phyloP scores from a whole-genome alignment of 1,140 invertebrate species.

The Achroia grisella region DNA sequence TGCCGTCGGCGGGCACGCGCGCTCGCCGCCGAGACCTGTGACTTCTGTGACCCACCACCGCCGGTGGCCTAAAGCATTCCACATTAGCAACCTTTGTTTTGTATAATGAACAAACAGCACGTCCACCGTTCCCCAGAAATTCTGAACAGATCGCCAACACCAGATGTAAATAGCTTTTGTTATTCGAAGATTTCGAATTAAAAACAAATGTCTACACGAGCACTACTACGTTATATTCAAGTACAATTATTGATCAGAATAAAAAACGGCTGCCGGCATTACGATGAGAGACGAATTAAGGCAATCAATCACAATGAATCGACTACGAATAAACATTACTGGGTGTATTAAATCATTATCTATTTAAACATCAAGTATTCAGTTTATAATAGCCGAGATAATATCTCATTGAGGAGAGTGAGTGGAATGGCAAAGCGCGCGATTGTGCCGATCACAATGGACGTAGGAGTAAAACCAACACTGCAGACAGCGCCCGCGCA shows the following conservation, averaged over 20 bases:
- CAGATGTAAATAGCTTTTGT: not conserved
- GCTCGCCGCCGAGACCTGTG: conserved; percentile 15
- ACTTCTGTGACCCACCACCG: conserved; percentile 38
- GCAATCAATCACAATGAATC: conserved; percentile 50
- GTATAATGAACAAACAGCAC: conserved; percentile 7
- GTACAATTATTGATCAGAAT: conserved; percentile 13
- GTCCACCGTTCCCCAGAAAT: not conserved
- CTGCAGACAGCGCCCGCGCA: conserved; percentile 33
- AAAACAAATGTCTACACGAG: not conserved
- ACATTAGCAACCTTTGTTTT: conserved; percentile 25
- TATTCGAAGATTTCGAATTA: not conserved
- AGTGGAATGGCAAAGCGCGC: conserved; percentile 27
- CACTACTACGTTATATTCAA: not conserved
- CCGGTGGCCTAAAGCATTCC: conserved; percentile 39
- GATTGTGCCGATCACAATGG: conserved; percentile 41
- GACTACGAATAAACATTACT: conserved; percentile 15
- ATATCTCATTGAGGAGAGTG: conserved; percentile 37
- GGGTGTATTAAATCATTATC: conserved; percentile 46
- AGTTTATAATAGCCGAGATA: conserved; percentile 46
- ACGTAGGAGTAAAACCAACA: conserved; percentile 56
- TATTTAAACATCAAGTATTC: conserved; percentile 40
- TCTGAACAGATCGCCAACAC: not conserved
- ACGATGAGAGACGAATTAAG: conserved; percentile 30
- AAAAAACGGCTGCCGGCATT: conserved; percentile 24
- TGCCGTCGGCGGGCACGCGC: conserved; percentile 25